phyloP scores from a whole-genome alignment of 1,140 invertebrate genomes.

The Nasonia giraulti region DNA sequence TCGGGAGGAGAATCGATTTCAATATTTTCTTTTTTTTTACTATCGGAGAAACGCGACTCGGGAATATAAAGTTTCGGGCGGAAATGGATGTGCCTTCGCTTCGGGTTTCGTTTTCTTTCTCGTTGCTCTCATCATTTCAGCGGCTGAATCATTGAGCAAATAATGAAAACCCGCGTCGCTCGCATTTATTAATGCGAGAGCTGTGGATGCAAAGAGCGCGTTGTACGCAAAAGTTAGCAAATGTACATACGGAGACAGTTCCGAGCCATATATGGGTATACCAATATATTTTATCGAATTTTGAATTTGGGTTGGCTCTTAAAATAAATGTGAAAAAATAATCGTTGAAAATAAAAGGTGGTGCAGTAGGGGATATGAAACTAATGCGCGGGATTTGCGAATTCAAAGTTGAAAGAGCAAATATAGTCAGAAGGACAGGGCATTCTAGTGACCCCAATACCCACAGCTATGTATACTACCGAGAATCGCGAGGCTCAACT shows the following conservation, averaged over 20 bases:
- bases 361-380: background rate
- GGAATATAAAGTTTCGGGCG: background rate
- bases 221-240: too few species aligned
- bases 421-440: background rate
- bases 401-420: background rate
- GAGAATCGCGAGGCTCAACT: background rate
- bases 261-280: background rate
- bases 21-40: background rate
- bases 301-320: background rate
- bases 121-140: too few species aligned
- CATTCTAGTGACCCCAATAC: constrained; percentile 15
- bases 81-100: too few species aligned
- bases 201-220: too few species aligned
- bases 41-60: background rate
- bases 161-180: too few species aligned
- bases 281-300: constrained; percentile 2
- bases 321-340: too few species aligned
- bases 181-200: too few species aligned
- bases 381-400: background rate
- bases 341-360: background rate
- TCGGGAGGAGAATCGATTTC: background rate
- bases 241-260: too few species aligned
- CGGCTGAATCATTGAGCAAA: too few species aligned
- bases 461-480: background rate
- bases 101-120: too few species aligned